Percentiles rank a stretch among this genome's conserved stretches.
phyloP scores from a whole-genome alignment of 2,113 vertebrate genomes.

The Lethenteron reissneri region DNA sequence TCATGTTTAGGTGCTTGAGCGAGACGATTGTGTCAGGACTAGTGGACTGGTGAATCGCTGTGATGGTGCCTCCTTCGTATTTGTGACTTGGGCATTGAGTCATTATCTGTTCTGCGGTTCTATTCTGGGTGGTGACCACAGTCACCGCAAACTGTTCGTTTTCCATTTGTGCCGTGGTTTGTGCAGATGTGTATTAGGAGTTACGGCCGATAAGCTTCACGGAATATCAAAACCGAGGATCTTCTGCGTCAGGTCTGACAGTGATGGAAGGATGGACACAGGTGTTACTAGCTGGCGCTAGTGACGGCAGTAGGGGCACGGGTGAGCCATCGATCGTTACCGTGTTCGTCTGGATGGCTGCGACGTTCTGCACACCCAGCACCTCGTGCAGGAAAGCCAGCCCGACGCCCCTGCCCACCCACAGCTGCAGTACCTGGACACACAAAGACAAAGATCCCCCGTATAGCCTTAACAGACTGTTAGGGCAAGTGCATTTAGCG shows the following conservation, averaged over 20 bases:
- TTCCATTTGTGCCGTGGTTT: too few species aligned
- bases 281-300: not conserved
- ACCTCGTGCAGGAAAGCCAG: constrained; percentile 54
- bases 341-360: constrained; percentile 26
- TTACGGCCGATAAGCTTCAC: not conserved
- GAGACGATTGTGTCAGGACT: too few species aligned
- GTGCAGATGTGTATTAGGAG: not conserved
- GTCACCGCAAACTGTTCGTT: too few species aligned
- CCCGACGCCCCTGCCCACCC: constrained; percentile 62
- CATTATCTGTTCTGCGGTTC: too few species aligned
- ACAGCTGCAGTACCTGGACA: constrained; percentile 53
- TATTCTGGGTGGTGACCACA: too few species aligned
- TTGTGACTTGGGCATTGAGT: too few species aligned
- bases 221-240: constrained; percentile 29
- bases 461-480: too few species aligned
- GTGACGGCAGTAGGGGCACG: not conserved
- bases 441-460: not conserved
- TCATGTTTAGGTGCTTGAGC: too few species aligned
- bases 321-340: not conserved
- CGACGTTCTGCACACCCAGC: constrained; percentile 51
- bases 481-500: too few species aligned
- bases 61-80: too few species aligned
- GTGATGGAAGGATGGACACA: not conserved
- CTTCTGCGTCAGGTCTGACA: constrained; percentile 21
- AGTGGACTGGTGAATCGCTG: too few species aligned